These are phyloP conservation scores for Propithecus deckenii DNA, from an alignment of 2,797 vertebrate species.

Conservation along the genomic window DNA sequence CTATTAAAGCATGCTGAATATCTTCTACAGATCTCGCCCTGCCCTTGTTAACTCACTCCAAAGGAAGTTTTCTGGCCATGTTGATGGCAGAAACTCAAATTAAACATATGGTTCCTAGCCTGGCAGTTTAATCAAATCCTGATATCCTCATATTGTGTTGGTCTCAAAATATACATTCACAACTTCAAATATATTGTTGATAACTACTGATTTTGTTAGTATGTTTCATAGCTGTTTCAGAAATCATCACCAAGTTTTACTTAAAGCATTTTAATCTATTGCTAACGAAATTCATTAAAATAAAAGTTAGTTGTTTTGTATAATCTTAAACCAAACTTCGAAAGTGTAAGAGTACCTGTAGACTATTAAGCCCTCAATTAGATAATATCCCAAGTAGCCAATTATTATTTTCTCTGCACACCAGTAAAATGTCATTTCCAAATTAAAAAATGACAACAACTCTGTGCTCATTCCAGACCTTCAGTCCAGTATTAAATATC, in stretches of 20 bases:
- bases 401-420: neutral
- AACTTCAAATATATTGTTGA: neutral
- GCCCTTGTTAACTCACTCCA: neutral
- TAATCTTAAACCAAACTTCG: neutral
- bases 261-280: neutral
- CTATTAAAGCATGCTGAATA: neutral
- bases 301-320: neutral
- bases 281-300: neutral
- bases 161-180: neutral
- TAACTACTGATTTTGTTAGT: neutral
- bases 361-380: neutral
- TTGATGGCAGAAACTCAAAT: neutral
- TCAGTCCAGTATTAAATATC: neutral
- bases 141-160: neutral
- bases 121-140: slow-evolving; percentile 3
- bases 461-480: neutral
- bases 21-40: neutral
- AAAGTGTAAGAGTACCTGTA: neutral
- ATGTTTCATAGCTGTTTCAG: neutral
- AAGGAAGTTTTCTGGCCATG: neutral
- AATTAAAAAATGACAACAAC: neutral
- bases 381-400: neutral
- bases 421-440: slow-evolving; percentile 15
- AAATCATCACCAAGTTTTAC: neutral
- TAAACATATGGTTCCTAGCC: neutral